A percentile compares a stretch with the other conserved stretches of the same genome.
Conservation (phyloP, 2,888 invertebrate species). For the Epirrita christyi region DNA sequence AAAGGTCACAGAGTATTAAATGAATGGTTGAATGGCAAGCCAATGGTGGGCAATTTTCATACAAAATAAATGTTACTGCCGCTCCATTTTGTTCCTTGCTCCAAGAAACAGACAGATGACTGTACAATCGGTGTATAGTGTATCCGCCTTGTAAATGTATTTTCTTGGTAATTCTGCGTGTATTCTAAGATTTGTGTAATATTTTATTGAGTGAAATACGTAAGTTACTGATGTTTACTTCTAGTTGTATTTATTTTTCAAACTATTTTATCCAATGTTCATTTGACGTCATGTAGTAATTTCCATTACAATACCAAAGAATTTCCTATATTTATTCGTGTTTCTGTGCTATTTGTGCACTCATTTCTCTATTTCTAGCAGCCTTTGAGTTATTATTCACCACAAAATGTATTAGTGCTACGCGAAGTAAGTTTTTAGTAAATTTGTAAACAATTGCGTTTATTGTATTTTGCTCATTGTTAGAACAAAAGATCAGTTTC, state of each 20-base stretch:
- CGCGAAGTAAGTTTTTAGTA: background rate
- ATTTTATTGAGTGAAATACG: constrained; percentile 33
- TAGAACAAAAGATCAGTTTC: background rate
- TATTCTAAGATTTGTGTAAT: constrained; percentile 27
- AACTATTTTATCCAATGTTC: constrained; percentile 38
- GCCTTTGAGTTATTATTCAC: background rate
- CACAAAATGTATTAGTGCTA: background rate
- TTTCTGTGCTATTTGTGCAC: constrained; percentile 6
- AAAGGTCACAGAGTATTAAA: too few species aligned
- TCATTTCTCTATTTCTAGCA: background rate
- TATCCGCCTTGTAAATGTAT: constrained; percentile 68
- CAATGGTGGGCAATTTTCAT: too few species aligned
- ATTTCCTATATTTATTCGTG: constrained; percentile 37
- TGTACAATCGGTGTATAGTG: constrained; percentile 75
- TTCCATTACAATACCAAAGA: constrained; percentile 64
- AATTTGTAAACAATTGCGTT: constrained; percentile 4
- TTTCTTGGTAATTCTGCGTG: constrained; percentile 20
- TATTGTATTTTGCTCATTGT: background rate
- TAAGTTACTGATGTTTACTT: constrained; percentile 25
- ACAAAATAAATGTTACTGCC: too few species aligned
- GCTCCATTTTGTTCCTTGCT: too few species aligned
- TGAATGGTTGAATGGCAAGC: too few species aligned
- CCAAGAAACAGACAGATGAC: too few species aligned
- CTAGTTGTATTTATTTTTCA: constrained; percentile 15
- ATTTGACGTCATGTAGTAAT: constrained; percentile 76